Conservation (phyloP, 2,113 vertebrate genomes). For the Macquaria ambigua region DNA sequence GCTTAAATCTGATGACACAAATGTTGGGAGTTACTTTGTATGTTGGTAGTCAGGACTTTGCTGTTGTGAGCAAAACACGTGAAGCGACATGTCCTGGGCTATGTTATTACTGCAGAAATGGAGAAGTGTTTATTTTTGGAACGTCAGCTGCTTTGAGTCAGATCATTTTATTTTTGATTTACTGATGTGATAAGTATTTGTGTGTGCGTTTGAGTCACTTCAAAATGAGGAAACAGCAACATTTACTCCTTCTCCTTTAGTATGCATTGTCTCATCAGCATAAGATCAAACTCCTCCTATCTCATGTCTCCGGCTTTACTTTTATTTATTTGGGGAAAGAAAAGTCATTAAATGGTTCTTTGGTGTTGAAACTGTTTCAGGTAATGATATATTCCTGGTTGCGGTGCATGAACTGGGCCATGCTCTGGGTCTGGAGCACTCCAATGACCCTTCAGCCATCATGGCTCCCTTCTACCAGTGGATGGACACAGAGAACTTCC, state of each 20-base stretch:
- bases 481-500: constrained; percentile 94
- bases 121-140: constrained; percentile 46
- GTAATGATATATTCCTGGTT: constrained; percentile 92
- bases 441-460: constrained; percentile 92
- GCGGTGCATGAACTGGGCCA: constrained; percentile 93
- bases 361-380: constrained; percentile 71
- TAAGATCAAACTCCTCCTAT: background rate
- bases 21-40: constrained; percentile 9
- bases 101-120: constrained; percentile 13
- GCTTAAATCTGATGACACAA: constrained; percentile 33
- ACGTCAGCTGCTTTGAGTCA: constrained; percentile 26
- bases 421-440: constrained; percentile 92
- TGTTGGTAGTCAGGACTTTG: constrained; percentile 13
- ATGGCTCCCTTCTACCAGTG: constrained; percentile 97
- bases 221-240: constrained; percentile 29
- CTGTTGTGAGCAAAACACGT: constrained; percentile 10
- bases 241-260: background rate
- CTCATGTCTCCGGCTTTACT: background rate
- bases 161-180: constrained; percentile 27
- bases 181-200: background rate
- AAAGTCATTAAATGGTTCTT: background rate
- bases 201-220: constrained; percentile 38
- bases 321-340: background rate
- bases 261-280: background rate
- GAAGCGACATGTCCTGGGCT: constrained; percentile 12